Evolutionary conservation across 2,113 vertebrate species (phyloP).

Genomic region (Elanus axillaris): DNA sequence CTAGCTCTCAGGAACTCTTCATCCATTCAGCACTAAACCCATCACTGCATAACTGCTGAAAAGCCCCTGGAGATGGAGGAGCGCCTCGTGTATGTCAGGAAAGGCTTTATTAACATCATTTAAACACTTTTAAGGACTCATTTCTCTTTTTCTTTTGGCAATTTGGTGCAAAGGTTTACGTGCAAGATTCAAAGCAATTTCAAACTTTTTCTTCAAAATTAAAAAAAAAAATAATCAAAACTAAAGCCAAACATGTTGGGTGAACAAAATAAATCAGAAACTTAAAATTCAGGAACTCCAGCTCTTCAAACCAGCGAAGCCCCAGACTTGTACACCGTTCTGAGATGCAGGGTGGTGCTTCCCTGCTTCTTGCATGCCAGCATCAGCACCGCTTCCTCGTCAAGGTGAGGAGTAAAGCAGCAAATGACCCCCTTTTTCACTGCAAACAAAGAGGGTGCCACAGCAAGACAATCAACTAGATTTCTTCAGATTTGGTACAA

Average conservation of each 20-base stretch:
- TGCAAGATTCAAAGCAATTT: constrained; percentile 76
- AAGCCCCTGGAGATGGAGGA: constrained; percentile 77
- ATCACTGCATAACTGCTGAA: constrained; percentile 69
- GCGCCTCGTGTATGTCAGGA: constrained; percentile 70
- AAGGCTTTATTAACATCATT: constrained; percentile 78
- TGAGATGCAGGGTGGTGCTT: constrained; percentile 67
- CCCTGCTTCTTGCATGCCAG: constrained; percentile 76
- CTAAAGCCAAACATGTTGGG: constrained; percentile 75
- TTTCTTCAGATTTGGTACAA: constrained; percentile 72
- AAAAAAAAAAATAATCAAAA: constrained; percentile 65
- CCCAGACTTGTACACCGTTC: constrained; percentile 69
- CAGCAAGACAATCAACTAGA: constrained; percentile 66
- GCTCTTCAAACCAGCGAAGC: constrained; percentile 79
- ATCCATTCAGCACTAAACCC: constrained; percentile 79
- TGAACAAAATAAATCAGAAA: constrained; percentile 79
- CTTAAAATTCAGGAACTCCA: constrained; percentile 80
- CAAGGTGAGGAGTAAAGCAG: constrained; percentile 75
- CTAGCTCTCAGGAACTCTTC: constrained; percentile 81
- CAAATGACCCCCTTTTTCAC: constrained; percentile 68
- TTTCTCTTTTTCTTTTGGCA: constrained; percentile 75
- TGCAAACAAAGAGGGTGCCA: constrained; percentile 62
- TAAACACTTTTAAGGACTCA: constrained; percentile 69
- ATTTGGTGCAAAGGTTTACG: constrained; percentile 76
- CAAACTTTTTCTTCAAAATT: constrained; percentile 65
- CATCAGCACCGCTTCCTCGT: constrained; percentile 75